Conservation (phyloP, 2,113 vertebrate species). For the Lophura nycthemera region DNA sequence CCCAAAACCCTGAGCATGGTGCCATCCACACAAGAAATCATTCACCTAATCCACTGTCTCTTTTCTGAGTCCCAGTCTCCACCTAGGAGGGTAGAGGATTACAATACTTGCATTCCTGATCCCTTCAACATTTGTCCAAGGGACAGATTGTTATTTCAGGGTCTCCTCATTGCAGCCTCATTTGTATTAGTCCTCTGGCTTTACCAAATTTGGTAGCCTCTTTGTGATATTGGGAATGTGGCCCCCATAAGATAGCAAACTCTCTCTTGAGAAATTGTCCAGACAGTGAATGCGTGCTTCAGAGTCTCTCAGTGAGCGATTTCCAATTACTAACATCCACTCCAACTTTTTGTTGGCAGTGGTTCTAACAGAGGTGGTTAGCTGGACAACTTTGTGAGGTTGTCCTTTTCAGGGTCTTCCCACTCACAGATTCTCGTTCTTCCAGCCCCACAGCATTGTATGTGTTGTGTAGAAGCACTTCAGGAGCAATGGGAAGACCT, state of each 20-base stretch:
- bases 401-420: background rate
- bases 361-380: background rate
- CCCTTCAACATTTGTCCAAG: background rate
- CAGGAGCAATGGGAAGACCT: background rate
- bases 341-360: background rate
- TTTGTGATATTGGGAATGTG: background rate
- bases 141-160: background rate
- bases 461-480: background rate
- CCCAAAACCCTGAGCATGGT: background rate
- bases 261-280: background rate
- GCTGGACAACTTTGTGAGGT: background rate
- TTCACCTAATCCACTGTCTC: background rate
- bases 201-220: background rate
- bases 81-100: background rate
- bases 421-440: background rate
- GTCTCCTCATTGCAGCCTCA: background rate
- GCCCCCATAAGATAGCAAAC: background rate
- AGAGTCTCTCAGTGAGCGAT: background rate
- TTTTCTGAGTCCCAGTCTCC: background rate
- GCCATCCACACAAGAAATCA: background rate
- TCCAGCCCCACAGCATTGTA: background rate
- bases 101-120: background rate
- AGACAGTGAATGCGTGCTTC: background rate
- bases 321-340: background rate
- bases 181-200: background rate